phyloP scores from a whole-genome alignment of 1,140 invertebrate genomes.

The Teleopsis dalmanni region DNA sequence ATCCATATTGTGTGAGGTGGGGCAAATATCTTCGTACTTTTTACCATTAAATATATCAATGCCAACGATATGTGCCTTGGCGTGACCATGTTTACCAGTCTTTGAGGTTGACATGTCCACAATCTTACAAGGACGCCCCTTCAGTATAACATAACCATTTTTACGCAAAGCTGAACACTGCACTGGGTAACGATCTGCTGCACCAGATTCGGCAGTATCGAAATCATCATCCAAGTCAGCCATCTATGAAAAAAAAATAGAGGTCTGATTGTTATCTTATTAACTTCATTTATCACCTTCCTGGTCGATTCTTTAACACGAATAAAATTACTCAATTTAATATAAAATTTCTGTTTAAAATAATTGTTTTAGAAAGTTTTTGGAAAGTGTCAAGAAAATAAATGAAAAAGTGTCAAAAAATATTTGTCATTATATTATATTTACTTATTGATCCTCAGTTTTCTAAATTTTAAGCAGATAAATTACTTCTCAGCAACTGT shows the following conservation, averaged over 20 bases:
- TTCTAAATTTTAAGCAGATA: too few species aligned
- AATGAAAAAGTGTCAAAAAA: too few species aligned
- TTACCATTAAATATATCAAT: conserved; percentile 97
- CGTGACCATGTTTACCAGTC: conserved; percentile 99
- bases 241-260: conserved; percentile 20
- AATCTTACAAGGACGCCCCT: conserved; percentile 96
- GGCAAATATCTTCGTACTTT: conserved; percentile 96
- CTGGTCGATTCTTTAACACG: too few species aligned
- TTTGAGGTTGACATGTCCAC: conserved; percentile 99
- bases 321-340: too few species aligned
- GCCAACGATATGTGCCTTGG: conserved; percentile 97
- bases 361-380: too few species aligned
- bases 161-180: conserved; percentile 98
- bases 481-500: too few species aligned
- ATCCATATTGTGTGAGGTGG: conserved; percentile 99
- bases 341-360: too few species aligned
- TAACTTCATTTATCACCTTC: too few species aligned
- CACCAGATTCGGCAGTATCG: conserved; percentile 86
- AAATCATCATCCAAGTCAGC: conserved; percentile 74
- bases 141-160: conserved; percentile 97
- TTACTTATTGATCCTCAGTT: too few species aligned
- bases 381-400: too few species aligned
- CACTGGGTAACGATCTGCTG: conserved; percentile 93
- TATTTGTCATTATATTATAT: too few species aligned
- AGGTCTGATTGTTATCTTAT: too few species aligned